Evolutionary conservation across 2,888 invertebrate species (phyloP).

Genomic region (Agrenia bidenticulata): DNA sequence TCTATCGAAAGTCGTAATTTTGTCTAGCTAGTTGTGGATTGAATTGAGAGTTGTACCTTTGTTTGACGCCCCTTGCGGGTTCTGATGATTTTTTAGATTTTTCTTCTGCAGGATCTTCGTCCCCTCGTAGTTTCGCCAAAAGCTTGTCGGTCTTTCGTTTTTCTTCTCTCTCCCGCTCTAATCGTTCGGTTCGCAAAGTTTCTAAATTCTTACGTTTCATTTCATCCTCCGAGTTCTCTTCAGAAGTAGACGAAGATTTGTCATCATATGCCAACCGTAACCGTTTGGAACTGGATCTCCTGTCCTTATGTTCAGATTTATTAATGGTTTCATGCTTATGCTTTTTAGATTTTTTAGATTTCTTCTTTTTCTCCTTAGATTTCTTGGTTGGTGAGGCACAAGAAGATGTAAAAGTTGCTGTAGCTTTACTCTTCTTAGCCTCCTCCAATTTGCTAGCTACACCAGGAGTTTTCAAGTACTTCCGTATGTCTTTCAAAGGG

Average conservation of each 20-base stretch:
- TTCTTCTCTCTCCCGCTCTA: slow-evolving; percentile 80
- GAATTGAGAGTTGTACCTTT: slow-evolving; percentile 94
- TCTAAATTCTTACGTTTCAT: slow-evolving; percentile 61
- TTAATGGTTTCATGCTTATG: slow-evolving; percentile 51
- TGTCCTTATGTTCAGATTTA: slow-evolving; percentile 51
- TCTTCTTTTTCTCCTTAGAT: slow-evolving; percentile 53
- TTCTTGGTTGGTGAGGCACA: too few relatives aligned
- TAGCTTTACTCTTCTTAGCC: slow-evolving; percentile 54
- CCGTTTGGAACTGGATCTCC: not conserved
- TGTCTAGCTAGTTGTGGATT: slow-evolving; percentile 88
- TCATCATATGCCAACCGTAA: too few relatives aligned
- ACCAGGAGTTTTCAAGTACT: slow-evolving; percentile 57
- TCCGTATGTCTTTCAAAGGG: slow-evolving; percentile 72
- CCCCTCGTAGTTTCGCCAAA: slow-evolving; percentile 69
- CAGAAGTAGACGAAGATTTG: slow-evolving; percentile 26
- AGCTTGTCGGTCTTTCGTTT: slow-evolving; percentile 69
- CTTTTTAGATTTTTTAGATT: slow-evolving; percentile 46
- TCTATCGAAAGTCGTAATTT: slow-evolving; percentile 59
- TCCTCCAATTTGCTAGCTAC: slow-evolving; percentile 53
- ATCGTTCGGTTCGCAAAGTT: slow-evolving; percentile 71
- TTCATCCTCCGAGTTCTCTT: slow-evolving; percentile 54
- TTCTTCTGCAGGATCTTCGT: slow-evolving; percentile 53
- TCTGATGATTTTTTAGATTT: slow-evolving; percentile 1
- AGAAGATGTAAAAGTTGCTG: too few relatives aligned
- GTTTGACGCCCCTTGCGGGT: slow-evolving; percentile 56